Evolutionary conservation across 2,113 vertebrate genomes (phyloP), one percentile per base, ranked within the genome.

Genomic region (Oncorhynchus kisutch): DNA sequence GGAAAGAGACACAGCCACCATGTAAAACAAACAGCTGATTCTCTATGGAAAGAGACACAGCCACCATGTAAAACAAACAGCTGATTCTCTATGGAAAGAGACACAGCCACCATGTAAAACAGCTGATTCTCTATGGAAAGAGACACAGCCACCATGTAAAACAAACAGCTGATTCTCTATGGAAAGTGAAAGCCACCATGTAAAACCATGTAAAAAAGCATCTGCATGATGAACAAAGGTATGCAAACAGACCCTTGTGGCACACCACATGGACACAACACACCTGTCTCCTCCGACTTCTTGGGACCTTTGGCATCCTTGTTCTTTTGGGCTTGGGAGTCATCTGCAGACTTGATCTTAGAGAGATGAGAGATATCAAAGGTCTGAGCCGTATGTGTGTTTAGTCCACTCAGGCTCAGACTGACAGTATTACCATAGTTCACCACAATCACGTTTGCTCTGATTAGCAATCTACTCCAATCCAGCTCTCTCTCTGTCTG

Each of bases 331-430:
- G 83, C 71, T 48, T 87, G 91, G 67, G 83, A 29, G 11, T 96
- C 93, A 66, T 95, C 95, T 25, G 95, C 89, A 70, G 94, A 93
- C 70, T 94, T 96, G 74, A 96, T 94, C 95, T 97, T 14, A 90
- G 5, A 65, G 77, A 70, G 51, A 54, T 18, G 51, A 5, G 13
- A 5, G 16, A 54, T 18, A 54, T 16, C 3, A 7, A 5, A 18
- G 18, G 13, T 4, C 16, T 18, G 12, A 54, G 14, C 14, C 0
- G 9, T 45, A 18, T 54, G 51, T 54, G 51, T 54, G 51, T 54
- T 54, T 54, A 14, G 13, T 54, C 12, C 0, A 14, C 51, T 54
- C 51, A 54, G 39, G 9, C 39, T 45, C 39, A 45, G 39, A 45
- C 39, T 45, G 39, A 2, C 39, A 45, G 18, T n/a, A 22, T 70